These are phyloP conservation scores for Catostomus latipinnis DNA, from an alignment of 2,797 vertebrate species.

Conservation along the genomic window DNA sequence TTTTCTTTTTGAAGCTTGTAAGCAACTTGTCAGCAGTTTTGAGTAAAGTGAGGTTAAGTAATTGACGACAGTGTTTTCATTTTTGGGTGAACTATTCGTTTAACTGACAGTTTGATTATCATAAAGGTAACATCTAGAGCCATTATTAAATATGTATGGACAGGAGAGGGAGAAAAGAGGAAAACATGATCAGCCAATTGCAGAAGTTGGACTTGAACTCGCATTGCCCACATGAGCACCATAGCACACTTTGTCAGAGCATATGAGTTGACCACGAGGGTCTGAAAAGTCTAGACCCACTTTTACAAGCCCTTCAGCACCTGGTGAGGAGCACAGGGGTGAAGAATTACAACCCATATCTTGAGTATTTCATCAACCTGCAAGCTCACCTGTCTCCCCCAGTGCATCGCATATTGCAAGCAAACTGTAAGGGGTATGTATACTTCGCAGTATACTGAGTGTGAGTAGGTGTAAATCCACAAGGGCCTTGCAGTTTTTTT, in stretches of 20 bases:
- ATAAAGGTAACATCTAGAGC: neutral
- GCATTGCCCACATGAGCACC: neutral
- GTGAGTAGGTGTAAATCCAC: neutral
- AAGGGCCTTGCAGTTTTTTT: neutral
- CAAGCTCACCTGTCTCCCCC: conserved; percentile 18
- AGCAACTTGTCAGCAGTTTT: too few relatives aligned
- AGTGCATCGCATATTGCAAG: conserved; percentile 13
- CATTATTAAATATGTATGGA: neutral
- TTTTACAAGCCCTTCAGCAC: conserved; percentile 25
- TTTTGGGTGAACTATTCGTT: neutral
- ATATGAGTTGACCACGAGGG: neutral
- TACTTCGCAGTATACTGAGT: neutral
- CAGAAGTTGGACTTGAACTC: neutral
- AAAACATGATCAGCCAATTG: neutral
- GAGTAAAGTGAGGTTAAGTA: neutral
- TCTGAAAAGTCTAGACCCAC: conserved; percentile 12
- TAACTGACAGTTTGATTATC: neutral
- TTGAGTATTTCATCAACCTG: conserved; percentile 43
- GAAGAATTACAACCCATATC: conserved; percentile 37
- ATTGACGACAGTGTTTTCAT: neutral
- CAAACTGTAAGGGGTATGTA: conserved; percentile 19
- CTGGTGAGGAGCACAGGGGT: conserved; percentile 11
- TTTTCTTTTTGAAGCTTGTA: too few relatives aligned
- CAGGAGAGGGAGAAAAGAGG: neutral
- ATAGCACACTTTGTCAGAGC: neutral